Percentiles rank a stretch among this genome's conserved stretches.
Conservation (phyloP, 2,797 vertebrate genomes). For the Brachymystax lenok region DNA sequence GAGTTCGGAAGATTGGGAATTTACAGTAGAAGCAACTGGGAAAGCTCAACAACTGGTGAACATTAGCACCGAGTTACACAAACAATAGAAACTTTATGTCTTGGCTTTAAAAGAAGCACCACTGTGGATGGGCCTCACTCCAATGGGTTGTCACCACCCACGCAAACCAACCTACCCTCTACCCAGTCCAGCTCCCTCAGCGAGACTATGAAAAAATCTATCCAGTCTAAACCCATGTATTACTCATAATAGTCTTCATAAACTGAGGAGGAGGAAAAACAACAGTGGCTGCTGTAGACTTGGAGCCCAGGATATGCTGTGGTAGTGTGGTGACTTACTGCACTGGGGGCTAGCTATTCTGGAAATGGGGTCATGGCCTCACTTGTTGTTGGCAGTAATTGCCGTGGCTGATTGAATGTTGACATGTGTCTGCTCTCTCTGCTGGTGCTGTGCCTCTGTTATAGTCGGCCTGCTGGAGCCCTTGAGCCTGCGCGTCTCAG, state of each 20-base stretch:
- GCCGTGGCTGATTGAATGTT: conserved; percentile 24
- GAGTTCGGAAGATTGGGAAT: conserved; percentile 2
- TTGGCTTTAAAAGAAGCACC: conserved; percentile 23
- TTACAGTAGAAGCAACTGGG: conserved; percentile 8
- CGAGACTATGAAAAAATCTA: conserved; percentile 26
- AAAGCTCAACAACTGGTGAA: conserved; percentile 16
- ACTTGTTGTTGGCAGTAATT: conserved; percentile 18
- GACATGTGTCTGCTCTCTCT: conserved; percentile 6
- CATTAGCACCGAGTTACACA: conserved; percentile 24
- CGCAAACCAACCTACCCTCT: conserved; percentile 9
- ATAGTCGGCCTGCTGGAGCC: conserved; percentile 89
- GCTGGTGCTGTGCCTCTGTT: conserved; percentile 21
- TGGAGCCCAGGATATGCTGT: not conserved
- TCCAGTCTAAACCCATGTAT: conserved; percentile 32
- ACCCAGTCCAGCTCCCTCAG: conserved; percentile 16
- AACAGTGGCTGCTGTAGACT: not conserved
- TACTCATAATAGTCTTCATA: conserved; percentile 27
- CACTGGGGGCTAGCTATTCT: not conserved
- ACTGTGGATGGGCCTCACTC: conserved; percentile 10
- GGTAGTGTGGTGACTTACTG: not conserved
- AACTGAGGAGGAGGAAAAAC: conserved; percentile 26
- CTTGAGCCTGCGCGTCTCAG: conserved; percentile 89
- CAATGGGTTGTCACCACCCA: conserved; percentile 18
- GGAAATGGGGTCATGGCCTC: conserved; percentile 22
- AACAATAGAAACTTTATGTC: conserved; percentile 20